Evolutionary conservation across 2,888 invertebrate species (phyloP), one percentile per base, ranked within the genome.

Genomic region (Volucella zonaria): DNA sequence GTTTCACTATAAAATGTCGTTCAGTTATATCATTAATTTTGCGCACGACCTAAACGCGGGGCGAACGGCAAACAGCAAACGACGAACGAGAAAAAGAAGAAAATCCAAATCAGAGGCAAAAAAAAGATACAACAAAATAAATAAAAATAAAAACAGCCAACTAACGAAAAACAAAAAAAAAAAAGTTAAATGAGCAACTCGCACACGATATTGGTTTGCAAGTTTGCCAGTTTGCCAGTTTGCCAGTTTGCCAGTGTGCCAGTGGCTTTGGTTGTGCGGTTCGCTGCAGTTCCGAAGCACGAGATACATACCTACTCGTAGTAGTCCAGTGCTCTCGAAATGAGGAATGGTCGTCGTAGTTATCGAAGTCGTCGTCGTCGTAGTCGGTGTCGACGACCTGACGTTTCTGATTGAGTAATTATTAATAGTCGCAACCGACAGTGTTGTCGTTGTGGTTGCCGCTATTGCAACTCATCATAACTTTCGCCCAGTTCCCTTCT

Each of bases 391-490:
- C 80, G 75, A 67, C 71, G 85, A 85, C 85, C 80, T 71, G 71
- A 11, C 75, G 61, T 67, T 67, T 80, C 71, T 80, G 80, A 85
- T 85, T 80, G 85, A 85, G 85, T 85, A 85, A 85, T 85, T 85
- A 85, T 85, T 80, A 80, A 85, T 85, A 85, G 85, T 85, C 67
- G 18, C 59, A 74, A 56, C 43, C 43, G 31, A 59, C 59, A 74
- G 62, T 45, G 42, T 54, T 42, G 51, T 67, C 49, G 66, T 67
- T 52, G 47, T 52, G 18, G 4, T 56, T 31, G 31, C 31, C 31
- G 31, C 31, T 31, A 31, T 31, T 31, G 31, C 31, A 23, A 64
- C 47, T 64, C 42, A 56, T 76, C 66, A 43, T 59, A 58, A 51
- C 70, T 70, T 47, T 42, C 70, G 58, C 47, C 49, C 31, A 11